Base-by-base conservation (phyloP, 1,140 invertebrate species). In the Diprion similis region DNA sequence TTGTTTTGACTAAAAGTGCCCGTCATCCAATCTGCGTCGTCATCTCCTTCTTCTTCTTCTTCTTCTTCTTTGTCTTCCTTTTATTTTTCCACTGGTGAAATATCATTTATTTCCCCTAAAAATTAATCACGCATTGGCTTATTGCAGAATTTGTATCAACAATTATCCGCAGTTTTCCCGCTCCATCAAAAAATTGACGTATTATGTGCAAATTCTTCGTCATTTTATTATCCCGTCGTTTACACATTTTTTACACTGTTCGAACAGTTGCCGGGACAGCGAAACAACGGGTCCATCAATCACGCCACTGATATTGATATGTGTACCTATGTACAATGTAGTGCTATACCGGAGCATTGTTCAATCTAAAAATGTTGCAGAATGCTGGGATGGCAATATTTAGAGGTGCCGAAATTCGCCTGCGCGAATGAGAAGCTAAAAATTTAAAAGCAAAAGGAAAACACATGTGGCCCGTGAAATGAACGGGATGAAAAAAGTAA, bases 371-470 rank as follows among this genome's bases (percentile, higher is more conserved):
- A 59, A 13, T 17, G 51, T 59, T 6, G 9, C 4, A 59, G 51
- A 59, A 59, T 8, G 51, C 51, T 59, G 51, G 11, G 6, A 17
- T 59, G 51, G 51, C 51, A 59, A 59, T 59, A 59, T 59, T 59
- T 59, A 9, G 51, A 59, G 51, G 51, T 17, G 51, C 51, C n/a
- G n/a, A 59, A 59, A 59, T 59, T 59, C 51, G 51, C 2, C 51
- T 59, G n/a, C 51, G n/a, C 51, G 51, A 59, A 59, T 59, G 51
- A 59, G 51, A 59, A 59, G n/a, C 11, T 17, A 59, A 59, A 59
- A 59, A 59, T 37, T 37, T 37, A 6, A 17, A 11, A 59, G n/a
- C 51, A 59, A 59, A 59, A 59, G 7, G n/a, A 59, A 59, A 59
- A 59, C 51, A 15, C 11, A 6, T 6, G 24, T 2, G 24, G 24